Conservation (phyloP, 1,140 invertebrate genomes). For the Caerostris darwini region DNA sequence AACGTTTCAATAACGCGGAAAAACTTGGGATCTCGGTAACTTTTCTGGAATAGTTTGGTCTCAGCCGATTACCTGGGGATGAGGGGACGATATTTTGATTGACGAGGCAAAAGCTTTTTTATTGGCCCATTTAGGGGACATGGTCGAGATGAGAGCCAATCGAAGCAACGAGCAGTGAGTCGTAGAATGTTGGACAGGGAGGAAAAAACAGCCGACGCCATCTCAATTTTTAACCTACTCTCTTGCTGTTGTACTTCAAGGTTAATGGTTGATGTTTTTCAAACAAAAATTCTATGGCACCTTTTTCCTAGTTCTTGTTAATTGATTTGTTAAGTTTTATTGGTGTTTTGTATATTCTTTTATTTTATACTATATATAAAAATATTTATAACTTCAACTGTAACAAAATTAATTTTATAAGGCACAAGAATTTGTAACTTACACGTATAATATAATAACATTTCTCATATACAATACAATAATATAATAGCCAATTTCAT, state of each 20-base stretch:
- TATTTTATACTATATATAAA: no score
- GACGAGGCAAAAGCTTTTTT: conserved; percentile 54
- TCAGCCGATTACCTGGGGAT: conserved; percentile 50
- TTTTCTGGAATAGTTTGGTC: conserved; percentile 58
- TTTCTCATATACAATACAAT: no score
- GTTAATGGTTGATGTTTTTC: neutral
- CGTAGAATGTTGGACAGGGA: neutral
- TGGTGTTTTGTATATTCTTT: no score
- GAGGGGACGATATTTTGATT: conserved; percentile 56
- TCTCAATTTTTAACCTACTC: neutral
- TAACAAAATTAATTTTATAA: no score
- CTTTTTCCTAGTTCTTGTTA: no score
- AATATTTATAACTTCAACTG: no score
- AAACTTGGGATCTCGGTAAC: conserved; percentile 19
- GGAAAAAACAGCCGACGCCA: neutral
- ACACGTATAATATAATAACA: no score
- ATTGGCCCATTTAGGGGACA: conserved; percentile 45
- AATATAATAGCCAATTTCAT: no score
- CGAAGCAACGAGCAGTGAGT: neutral
- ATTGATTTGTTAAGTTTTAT: no score
- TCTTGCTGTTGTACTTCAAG: neutral
- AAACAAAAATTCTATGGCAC: no score
- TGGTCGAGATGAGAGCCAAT: neutral
- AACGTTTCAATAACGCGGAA: conserved; percentile 46
- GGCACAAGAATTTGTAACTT: no score